These are phyloP conservation scores for Stictocephala bisonia DNA, from an alignment of 2,888 invertebrate species.

Conservation along the genomic window DNA sequence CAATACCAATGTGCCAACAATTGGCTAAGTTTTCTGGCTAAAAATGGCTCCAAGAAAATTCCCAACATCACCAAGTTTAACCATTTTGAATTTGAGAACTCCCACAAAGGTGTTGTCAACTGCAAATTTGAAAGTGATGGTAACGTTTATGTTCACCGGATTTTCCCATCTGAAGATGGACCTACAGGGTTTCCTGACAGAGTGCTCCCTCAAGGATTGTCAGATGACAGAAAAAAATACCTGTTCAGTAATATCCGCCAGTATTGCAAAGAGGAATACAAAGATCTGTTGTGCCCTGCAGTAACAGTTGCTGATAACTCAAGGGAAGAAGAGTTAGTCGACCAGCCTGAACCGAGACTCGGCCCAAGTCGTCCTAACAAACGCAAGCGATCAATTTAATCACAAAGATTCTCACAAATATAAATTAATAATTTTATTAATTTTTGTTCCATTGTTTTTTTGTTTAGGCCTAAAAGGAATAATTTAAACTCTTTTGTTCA, in stretches of 20 bases:
- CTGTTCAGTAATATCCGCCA: constrained; percentile 29
- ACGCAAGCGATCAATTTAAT: too few species aligned
- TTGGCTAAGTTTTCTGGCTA: constrained; percentile 5
- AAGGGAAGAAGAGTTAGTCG: not conserved
- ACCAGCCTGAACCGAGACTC: too few species aligned
- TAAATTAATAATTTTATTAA: too few species aligned
- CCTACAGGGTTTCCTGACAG: constrained; percentile 25
- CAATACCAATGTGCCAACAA: not conserved
- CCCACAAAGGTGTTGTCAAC: constrained; percentile 9
- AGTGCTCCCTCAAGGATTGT: constrained; percentile 23
- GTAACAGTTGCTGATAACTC: not conserved
- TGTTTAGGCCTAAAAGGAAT: too few species aligned
- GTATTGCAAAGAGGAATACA: too few species aligned
- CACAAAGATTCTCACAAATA: too few species aligned
- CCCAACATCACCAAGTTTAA: too few species aligned
- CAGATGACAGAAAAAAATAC: constrained; percentile 21
- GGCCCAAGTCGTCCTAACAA: too few species aligned
- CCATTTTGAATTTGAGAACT: constrained; percentile 5
- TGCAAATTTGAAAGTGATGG: constrained; percentile 20
- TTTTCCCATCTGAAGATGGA: constrained; percentile 14
- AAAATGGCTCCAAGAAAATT: constrained; percentile 14
- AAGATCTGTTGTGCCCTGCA: constrained; percentile 33
- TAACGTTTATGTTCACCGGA: constrained; percentile 14
- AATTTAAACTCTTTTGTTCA: too few species aligned
- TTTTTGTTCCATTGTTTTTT: too few species aligned